These are phyloP conservation scores for Rotaria magnacalcarata DNA, from an alignment of 2,888 invertebrate species.

Conservation along the genomic window DNA sequence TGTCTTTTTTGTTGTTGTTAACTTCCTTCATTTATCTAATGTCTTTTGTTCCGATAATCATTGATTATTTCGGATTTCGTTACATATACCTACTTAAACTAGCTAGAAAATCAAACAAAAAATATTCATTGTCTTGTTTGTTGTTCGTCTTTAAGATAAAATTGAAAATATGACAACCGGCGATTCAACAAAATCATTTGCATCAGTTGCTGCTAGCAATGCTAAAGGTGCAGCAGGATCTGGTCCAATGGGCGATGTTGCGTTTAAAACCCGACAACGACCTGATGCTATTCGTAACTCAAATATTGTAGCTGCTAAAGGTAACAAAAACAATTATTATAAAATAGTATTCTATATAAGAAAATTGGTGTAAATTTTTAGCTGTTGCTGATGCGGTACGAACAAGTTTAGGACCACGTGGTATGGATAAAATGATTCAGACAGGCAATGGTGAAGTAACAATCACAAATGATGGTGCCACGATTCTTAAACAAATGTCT, in stretches of 20 bases:
- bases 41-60: neutral
- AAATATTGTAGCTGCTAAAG: slow-evolving; percentile 44
- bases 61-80: slow-evolving; percentile 15
- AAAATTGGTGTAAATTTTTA: slow-evolving; percentile 54
- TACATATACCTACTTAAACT: neutral
- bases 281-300: slow-evolving; percentile 45
- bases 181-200: slow-evolving; percentile 18
- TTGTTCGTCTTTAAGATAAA: neutral
- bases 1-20: neutral
- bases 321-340: slow-evolving; percentile 71
- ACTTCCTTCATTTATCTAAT: neutral
- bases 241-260: neutral
- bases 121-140: slow-evolving; percentile 19
- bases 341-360: slow-evolving; percentile 54
- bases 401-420: slow-evolving; percentile 92
- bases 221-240: neutral
- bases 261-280: slow-evolving; percentile 41
- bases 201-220: neutral
- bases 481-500: slow-evolving; percentile 96
- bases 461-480: slow-evolving; percentile 98
- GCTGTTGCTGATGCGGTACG: slow-evolving; percentile 97
- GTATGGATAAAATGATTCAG: slow-evolving; percentile 99
- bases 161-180: neutral
- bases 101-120: neutral
- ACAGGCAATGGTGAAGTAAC: slow-evolving; percentile 93